These are phyloP conservation scores for Gobius niger DNA, from an alignment of 2,113 vertebrate species.

Conservation along the genomic window DNA sequence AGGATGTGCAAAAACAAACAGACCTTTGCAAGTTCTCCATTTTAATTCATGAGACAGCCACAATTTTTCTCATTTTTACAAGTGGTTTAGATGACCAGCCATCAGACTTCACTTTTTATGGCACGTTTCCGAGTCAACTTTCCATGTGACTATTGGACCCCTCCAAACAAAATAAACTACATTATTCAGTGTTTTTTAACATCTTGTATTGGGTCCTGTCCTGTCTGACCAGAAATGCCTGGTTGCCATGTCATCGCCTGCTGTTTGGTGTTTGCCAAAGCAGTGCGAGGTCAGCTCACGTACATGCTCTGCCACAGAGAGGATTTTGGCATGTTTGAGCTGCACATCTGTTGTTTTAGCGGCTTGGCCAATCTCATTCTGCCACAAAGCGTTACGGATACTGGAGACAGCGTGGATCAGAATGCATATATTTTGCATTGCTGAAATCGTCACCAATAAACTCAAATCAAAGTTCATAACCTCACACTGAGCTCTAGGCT, in stretches of 20 bases:
- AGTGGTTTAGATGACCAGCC: neutral
- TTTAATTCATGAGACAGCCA: neutral
- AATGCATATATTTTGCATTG: constrained; percentile 67
- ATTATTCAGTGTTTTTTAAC: neutral
- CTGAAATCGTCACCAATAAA: too few species aligned
- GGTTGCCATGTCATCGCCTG: constrained; percentile 74
- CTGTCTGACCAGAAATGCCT: constrained; percentile 77
- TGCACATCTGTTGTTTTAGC: constrained; percentile 98
- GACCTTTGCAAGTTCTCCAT: neutral
- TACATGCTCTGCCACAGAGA: constrained; percentile 91
- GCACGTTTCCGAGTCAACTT: neutral
- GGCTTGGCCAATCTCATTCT: constrained; percentile 95
- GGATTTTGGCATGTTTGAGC: constrained; percentile 88
- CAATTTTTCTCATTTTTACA: neutral
- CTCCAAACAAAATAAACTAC: neutral
- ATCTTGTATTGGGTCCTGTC: neutral
- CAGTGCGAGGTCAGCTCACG: constrained; percentile 92
- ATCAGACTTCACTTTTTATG: neutral
- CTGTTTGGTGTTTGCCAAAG: constrained; percentile 85
- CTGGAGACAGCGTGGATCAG: constrained; percentile 93
- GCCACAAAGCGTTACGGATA: constrained; percentile 97
- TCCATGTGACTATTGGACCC: neutral
- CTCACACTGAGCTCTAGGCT: too few species aligned
- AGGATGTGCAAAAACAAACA: neutral
- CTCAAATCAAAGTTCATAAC: too few species aligned